These are phyloP conservation scores for Agapornis roseicollis DNA, from an alignment of 2,113 vertebrate species.

Conservation along the genomic window DNA sequence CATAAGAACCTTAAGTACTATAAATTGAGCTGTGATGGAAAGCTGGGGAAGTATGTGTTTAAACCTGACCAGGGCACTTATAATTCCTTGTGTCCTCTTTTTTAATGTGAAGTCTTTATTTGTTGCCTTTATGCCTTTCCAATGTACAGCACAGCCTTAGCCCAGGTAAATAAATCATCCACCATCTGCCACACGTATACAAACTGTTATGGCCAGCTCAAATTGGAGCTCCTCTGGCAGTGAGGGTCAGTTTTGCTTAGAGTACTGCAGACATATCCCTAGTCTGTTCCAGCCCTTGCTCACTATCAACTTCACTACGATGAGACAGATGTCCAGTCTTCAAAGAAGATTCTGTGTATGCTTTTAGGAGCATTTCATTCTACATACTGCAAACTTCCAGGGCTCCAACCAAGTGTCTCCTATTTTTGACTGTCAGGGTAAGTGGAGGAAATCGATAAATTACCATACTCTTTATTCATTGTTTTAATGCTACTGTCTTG, in stretches of 20 bases:
- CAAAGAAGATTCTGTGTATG: neutral
- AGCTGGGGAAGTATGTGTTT: neutral
- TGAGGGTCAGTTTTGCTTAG: neutral
- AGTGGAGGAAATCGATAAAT: neutral
- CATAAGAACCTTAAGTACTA: neutral
- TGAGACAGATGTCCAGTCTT: neutral
- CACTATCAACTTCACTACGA: rapidly evolving
- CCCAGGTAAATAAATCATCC: neutral
- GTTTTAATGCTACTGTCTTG: neutral
- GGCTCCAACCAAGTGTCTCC: neutral
- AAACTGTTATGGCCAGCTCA: neutral
- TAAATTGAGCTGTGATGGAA: neutral
- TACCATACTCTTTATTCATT: rapidly evolving
- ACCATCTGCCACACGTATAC: rapidly evolving
- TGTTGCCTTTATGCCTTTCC: neutral
- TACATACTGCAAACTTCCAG: neutral
- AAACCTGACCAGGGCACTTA: rapidly evolving
- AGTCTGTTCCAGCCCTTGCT: rapidly evolving
- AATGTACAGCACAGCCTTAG: neutral
- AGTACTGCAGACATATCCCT: neutral
- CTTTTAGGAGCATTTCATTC: neutral
- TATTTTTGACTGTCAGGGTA: neutral
- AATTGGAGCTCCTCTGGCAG: neutral
- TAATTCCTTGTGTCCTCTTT: neutral
- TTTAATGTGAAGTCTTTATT: neutral